These are phyloP conservation scores for Mionectes macconnelli DNA, from an alignment of 2,113 vertebrate genomes.

Conservation along the genomic window DNA sequence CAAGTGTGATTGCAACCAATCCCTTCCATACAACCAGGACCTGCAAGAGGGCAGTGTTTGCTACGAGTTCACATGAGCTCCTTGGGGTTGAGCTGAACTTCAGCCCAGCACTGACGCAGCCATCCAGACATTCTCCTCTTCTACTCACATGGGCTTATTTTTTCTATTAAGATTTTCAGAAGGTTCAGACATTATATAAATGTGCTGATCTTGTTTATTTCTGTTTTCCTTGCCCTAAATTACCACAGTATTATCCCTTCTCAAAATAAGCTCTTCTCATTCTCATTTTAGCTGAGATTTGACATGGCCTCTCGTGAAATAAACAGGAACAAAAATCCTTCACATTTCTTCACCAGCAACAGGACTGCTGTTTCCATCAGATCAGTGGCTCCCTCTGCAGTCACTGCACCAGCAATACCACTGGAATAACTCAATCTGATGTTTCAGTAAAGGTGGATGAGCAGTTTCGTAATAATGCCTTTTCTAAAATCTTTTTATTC, in stretches of 20 bases:
- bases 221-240: background rate
- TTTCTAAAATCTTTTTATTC: background rate
- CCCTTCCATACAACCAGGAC: background rate
- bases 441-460: fast-evolving
- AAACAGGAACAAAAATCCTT: background rate
- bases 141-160: background rate
- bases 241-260: background rate
- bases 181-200: background rate
- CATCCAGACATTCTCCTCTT: background rate
- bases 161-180: background rate
- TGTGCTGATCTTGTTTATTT: background rate
- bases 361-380: background rate
- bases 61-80: background rate
- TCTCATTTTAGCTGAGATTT: background rate
- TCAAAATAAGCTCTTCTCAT: background rate
- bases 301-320: background rate
- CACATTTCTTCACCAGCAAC: background rate
- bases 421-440: fast-evolving
- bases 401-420: background rate
- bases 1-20: background rate
- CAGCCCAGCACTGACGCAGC: background rate
- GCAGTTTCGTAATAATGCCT: background rate
- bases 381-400: constrained; percentile 28
- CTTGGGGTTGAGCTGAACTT: background rate
- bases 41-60: fast-evolving